Conservation (phyloP, 2,113 vertebrate genomes). For the Tachysurus vachellii region DNA sequence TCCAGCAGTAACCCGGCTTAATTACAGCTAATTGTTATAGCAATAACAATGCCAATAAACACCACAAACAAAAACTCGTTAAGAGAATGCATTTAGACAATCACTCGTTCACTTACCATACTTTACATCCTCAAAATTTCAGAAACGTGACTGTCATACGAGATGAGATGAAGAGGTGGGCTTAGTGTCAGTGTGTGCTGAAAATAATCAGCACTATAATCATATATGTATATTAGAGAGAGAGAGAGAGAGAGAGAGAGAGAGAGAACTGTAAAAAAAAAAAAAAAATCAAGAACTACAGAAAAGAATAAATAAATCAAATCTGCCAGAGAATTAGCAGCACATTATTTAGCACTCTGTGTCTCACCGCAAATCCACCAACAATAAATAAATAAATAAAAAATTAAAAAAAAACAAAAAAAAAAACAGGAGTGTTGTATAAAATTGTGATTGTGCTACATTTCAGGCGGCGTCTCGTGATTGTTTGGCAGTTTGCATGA, state of each 20-base stretch:
- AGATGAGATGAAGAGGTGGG: not conserved
- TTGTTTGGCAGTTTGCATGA: conserved; percentile 37
- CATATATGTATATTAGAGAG: not conserved
- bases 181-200: not conserved
- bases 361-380: not conserved
- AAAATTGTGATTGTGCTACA: not conserved
- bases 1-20: conserved; percentile 38
- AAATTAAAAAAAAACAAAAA: conserved; percentile 1
- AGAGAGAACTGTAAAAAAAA: not conserved
- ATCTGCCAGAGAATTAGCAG: not conserved
- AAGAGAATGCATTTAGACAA: conserved; percentile 19
- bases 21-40: conserved; percentile 42
- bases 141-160: not conserved
- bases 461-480: conserved; percentile 6
- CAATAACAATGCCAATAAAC: conserved; percentile 30
- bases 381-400: not conserved
- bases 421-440: not conserved
- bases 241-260: not conserved
- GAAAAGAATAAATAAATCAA: not conserved
- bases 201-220: not conserved
- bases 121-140: conserved; percentile 6
- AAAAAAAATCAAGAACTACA: not conserved
- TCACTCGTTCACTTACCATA: not conserved
- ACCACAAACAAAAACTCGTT: conserved; percentile 26
- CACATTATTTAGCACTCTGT: not conserved